Evolutionary conservation across 2,888 invertebrate genomes (phyloP).

Genomic region (Glaucopsyche alexis): DNA sequence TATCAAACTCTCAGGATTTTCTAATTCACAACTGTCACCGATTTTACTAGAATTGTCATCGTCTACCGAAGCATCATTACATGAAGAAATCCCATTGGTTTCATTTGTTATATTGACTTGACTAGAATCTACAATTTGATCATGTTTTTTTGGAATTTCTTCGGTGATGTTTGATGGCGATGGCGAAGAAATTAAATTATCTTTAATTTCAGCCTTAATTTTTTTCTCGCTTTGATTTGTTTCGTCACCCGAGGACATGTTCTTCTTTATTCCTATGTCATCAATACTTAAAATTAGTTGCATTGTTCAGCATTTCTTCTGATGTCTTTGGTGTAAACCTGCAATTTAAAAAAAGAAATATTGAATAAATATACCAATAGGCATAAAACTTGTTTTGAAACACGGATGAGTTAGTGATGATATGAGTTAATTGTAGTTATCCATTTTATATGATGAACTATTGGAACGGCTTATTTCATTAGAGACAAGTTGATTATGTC

Average conservation of each 20-base stretch:
- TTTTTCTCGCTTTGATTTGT: slow-evolving; percentile 49
- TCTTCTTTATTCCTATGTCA: slow-evolving; percentile 50
- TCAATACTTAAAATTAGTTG: slow-evolving; percentile 66
- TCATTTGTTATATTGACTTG: slow-evolving; percentile 12
- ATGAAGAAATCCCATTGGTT: not conserved
- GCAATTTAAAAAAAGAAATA: slow-evolving; percentile 44
- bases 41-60: not conserved
- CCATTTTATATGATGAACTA: not conserved
- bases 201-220: slow-evolving; percentile 43
- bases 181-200: slow-evolving; percentile 36
- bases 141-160: slow-evolving; percentile 43
- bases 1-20: not conserved
- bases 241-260: slow-evolving; percentile 57
- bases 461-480: too few relatives aligned
- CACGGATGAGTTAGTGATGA: too few relatives aligned
- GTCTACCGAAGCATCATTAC: not conserved
- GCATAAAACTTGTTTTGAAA: not conserved
- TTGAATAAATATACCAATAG: not conserved
- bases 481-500: too few relatives aligned
- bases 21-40: not conserved
- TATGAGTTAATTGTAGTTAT: not conserved
- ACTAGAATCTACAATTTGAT: slow-evolving; percentile 9
- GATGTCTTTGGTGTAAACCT: slow-evolving; percentile 41
- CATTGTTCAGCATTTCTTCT: slow-evolving; percentile 65
- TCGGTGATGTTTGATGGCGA: slow-evolving; percentile 42